These are phyloP conservation scores for Otolemur crassicaudatus DNA, from an alignment of 2,797 vertebrate species.

Conservation along the genomic window DNA sequence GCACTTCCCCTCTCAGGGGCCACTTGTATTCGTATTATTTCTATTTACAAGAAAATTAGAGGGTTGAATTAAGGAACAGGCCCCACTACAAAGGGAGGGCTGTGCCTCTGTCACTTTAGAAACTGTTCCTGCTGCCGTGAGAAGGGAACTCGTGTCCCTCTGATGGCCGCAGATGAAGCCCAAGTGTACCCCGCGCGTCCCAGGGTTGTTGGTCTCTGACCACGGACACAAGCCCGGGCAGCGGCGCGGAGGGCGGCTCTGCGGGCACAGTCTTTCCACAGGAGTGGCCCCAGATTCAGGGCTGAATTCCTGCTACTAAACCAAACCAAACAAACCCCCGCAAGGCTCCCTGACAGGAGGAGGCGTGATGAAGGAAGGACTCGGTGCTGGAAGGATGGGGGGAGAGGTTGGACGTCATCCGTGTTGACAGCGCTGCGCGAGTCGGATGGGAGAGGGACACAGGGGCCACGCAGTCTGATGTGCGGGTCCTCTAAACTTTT, in stretches of 20 bases:
- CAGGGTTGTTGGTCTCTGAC: fast-evolving
- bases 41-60: background rate
- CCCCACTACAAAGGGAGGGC: background rate
- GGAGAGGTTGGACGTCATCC: fast-evolving
- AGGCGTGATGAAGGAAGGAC: background rate
- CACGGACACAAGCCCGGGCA: fast-evolving
- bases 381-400: fast-evolving
- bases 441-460: too few relatives aligned
- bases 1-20: background rate
- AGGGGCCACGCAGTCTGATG: too few relatives aligned
- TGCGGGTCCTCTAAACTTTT: too few relatives aligned
- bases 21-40: background rate
- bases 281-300: background rate
- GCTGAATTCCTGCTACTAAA: background rate
- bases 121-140: background rate
- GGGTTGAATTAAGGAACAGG: background rate
- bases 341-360: background rate
- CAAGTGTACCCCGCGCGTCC: too few relatives aligned
- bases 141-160: background rate
- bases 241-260: background rate
- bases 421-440: background rate
- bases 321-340: background rate
- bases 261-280: background rate
- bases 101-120: background rate
- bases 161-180: background rate